Base-by-base conservation (phyloP, 2,888 invertebrate species). In the Psylliodes chrysocephalus region DNA sequence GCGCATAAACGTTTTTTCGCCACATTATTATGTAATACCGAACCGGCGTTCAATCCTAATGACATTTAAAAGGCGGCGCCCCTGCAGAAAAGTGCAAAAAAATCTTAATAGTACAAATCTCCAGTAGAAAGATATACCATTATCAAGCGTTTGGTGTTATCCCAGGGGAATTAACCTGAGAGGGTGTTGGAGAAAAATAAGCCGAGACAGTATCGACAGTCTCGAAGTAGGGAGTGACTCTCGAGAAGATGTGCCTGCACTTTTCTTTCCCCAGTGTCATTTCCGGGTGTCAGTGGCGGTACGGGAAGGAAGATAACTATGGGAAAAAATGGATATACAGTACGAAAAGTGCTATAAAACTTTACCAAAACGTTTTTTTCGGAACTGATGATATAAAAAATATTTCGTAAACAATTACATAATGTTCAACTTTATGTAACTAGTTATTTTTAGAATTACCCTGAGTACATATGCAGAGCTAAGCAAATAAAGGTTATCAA, bases 101-200 rank as follows among this genome's bases (percentile, higher is more conserved):
- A 63, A 63, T 63, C 55, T 63, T 47, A 64, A 60, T 54, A 60
- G 54, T 64, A 60, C 60, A 64, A 64, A 63, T 62, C 62, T 62
- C 54, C 42, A 40, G 52, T 25, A 62, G 55, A 62, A 62, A 62
- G 55, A 55, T 55, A 55, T 55, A 59, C 59, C 49, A 62, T 62
- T 62, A 62, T 47, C 62, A 33, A 30, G 49, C 49, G 61, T 55
- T 61, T 61, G 54, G 55, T 55, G 53, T 54, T 55, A 62, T 62
- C 62, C 55, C 33, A 15, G 14, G 62, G 49, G 62, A 62, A 62
- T 62, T 55, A 55, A 62, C 54, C 55, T 60, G 55, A 49, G 28
- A 49, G 49, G 30, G 55, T 38, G 59, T 51, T 40, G 49, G 28
- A 40, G 40, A 59, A 49, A 49, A 59, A 59, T 59, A 59, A 59